phyloP scores from a whole-genome alignment of 2,888 invertebrate genomes.

The Dryobota labecula region DNA sequence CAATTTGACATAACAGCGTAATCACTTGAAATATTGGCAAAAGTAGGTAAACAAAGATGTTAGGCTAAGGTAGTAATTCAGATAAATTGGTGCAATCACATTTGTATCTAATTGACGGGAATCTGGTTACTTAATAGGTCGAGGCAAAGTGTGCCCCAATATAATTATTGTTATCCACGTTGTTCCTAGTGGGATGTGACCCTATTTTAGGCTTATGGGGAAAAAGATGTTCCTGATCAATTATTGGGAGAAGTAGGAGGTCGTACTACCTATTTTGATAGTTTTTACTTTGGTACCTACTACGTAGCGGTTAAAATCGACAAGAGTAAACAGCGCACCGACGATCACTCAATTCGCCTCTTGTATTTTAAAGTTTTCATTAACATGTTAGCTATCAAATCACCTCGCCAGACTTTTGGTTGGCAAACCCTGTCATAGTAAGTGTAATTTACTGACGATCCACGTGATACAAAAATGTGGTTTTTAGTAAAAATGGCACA shows the following conservation, averaged over 20 bases:
- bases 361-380: neutral
- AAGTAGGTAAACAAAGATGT: neutral
- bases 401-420: neutral
- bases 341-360: neutral
- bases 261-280: neutral
- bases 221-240: neutral
- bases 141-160: neutral
- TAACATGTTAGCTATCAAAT: neutral
- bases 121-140: neutral
- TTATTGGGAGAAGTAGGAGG: neutral
- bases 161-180: neutral
- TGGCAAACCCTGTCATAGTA: conserved; percentile 3
- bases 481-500: conserved; percentile 34
- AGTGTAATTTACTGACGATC: neutral
- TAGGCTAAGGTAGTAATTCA: no score
- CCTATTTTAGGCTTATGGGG: neutral
- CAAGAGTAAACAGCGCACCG: neutral
- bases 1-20: neutral
- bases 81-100: no score
- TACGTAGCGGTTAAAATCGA: neutral
- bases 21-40: neutral
- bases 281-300: neutral
- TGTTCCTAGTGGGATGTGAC: neutral
- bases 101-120: neutral
- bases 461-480: conserved; percentile 38